Conservation (phyloP, 2,113 vertebrate species). For the Gymnocephalus cernua region DNA sequence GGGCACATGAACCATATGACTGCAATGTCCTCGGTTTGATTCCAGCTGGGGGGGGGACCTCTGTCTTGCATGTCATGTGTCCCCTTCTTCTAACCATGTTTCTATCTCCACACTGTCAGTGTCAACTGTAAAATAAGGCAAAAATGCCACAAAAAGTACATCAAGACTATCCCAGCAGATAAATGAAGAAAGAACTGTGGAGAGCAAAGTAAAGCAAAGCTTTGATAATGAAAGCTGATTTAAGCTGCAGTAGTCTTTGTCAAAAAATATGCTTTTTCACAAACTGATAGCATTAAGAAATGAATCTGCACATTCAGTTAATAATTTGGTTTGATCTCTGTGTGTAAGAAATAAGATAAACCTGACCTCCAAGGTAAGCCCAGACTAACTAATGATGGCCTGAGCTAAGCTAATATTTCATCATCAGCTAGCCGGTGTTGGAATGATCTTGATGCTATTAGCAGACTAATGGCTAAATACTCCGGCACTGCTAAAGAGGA, state of each 20-base stretch:
- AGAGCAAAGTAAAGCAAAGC: neutral
- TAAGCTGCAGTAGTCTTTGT: neutral
- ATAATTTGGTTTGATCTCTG: conserved; percentile 51
- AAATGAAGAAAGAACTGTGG: neutral
- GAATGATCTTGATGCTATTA: conserved; percentile 78
- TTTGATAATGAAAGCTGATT: neutral
- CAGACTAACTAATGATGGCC: conserved; percentile 70
- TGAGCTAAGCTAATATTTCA: conserved; percentile 80
- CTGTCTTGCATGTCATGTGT: neutral
- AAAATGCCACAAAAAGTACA: neutral
- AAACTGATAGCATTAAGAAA: conserved; percentile 36
- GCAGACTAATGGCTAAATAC: conserved; percentile 80
- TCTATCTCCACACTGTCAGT: neutral
- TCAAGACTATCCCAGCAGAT: neutral
- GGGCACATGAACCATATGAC: neutral
- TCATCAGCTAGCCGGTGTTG: conserved; percentile 69
- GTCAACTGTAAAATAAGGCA: neutral
- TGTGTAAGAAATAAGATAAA: conserved; percentile 46
- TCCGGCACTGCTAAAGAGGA: conserved; percentile 63
- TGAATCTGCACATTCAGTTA: conserved; percentile 44
- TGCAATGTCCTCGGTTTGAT: neutral
- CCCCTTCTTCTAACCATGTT: neutral
- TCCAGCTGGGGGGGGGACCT: neutral
- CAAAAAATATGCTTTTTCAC: neutral
- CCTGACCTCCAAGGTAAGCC: conserved; percentile 75